Conservation (phyloP, 35 echinoderm and acorn worm species). For the Apostichopus californicus region DNA sequence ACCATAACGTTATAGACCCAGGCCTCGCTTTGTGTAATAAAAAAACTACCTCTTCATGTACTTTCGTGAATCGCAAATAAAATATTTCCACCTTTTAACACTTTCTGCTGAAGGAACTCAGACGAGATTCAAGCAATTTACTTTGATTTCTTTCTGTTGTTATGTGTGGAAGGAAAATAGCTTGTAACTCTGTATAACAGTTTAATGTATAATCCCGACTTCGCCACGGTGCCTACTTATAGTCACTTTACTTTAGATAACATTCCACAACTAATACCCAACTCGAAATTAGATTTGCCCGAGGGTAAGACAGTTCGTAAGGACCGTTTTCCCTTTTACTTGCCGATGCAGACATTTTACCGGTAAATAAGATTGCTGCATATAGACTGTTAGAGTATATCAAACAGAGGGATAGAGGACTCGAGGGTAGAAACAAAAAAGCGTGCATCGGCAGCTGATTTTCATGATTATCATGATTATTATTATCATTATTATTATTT, state of each 20-base stretch:
- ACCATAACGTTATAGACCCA: too few species aligned
- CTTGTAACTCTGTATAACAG: conserved; percentile 1
- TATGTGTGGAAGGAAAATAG: not conserved
- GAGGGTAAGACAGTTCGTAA: conserved; percentile 13
- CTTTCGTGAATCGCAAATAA: conserved; percentile 5
- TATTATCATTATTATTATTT: too few species aligned
- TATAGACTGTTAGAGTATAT: not conserved
- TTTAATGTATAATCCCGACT: not conserved
- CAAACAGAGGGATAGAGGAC: not conserved
- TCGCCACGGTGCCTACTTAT: not conserved
- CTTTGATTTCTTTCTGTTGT: not conserved
- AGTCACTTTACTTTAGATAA: conserved; percentile 15
- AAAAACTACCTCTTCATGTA: not conserved
- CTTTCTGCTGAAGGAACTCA: not conserved
- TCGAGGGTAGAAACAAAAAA: too few species aligned
- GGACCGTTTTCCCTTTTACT: conserved; percentile 25
- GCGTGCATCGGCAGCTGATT: too few species aligned
- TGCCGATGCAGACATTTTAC: not conserved
- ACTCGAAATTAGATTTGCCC: conserved; percentile 44
- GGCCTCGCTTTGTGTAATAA: not conserved
- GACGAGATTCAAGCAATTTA: not conserved
- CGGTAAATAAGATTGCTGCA: conserved; percentile 29
- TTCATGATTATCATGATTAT: too few species aligned
- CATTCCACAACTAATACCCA: conserved; percentile 5
- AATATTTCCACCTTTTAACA: not conserved